Base-by-base conservation (phyloP, 2,888 invertebrate species). In the Drosophila longiperda region DNA sequence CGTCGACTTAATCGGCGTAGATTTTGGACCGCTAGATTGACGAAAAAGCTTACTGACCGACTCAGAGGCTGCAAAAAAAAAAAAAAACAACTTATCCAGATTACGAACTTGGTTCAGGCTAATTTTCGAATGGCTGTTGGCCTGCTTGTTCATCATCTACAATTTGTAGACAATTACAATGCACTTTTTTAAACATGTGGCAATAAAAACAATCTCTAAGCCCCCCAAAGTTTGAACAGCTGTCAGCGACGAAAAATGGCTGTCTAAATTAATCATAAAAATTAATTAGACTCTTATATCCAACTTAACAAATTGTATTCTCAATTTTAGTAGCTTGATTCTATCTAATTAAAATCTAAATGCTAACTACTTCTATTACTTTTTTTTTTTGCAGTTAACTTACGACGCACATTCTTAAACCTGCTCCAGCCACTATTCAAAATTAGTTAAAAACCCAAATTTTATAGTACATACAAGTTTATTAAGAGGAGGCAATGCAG, bases 31-130 rank as follows among this genome's bases (percentile, higher is more conserved):
- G 65, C 89, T 77, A 71, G 92, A 90, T 72, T 92, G 90, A 74
- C 93, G 92, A 89, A 93, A 93, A 65, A 93, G 91, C 90, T 93
- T 93, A 78, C 92, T 92, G 89, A 93, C 91, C 75, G 92, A 92
- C 85, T 92, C 93, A 78, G 91, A 83, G 52, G 91, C 88, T 88
- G 80, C 36, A 83, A 86, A 58, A 48, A 20, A 75, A 48, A 20
- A 75, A 23, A 66, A 85, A 69, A 33, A 53, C 71, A 75, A 79
- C 61, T 82, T 73, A 71, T 55, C 48, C 57, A 66, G 86, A 81
- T 82, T 82, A 42, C 34, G 15, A 20, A 33, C 34, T 57, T 50
- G 32, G 53, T 64, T 49, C 63, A 80, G 76, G 77, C 67, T 80
- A 83, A 81, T 80, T 81, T 71, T 74, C 62, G 68, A 57, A 36